These are phyloP conservation scores for Netelia fuscicornis DNA, from an alignment of 2,888 invertebrate genomes.

Conservation along the genomic window DNA sequence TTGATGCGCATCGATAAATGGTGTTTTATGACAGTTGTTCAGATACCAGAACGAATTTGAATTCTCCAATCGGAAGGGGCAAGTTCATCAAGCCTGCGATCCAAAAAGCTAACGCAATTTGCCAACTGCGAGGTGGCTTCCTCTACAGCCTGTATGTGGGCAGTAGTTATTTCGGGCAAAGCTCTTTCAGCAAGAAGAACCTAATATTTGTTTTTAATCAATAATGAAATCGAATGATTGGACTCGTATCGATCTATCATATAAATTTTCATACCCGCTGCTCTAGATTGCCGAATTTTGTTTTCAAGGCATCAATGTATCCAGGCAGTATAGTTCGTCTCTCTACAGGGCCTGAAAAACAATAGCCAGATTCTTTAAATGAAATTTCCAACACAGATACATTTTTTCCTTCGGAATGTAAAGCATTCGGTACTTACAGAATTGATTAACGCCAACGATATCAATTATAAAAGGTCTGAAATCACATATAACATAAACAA, in stretches of 20 bases:
- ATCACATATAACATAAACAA: slow-evolving; percentile 61
- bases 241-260: neutral
- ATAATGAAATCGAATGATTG: slow-evolving; percentile 4
- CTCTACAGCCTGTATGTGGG: slow-evolving; percentile 85
- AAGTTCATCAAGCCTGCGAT: slow-evolving; percentile 85
- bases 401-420: neutral
- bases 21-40: slow-evolving; percentile 22
- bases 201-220: slow-evolving; percentile 61
- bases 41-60: slow-evolving; percentile 75
- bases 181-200: slow-evolving; percentile 80
- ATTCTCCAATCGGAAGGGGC: slow-evolving; percentile 84
- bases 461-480: slow-evolving; percentile 84
- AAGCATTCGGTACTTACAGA: slow-evolving; percentile 80
- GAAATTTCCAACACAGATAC: neutral
- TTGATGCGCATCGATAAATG: slow-evolving; percentile 9
- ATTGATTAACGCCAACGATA: slow-evolving; percentile 84
- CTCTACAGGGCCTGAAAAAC: slow-evolving; percentile 76
- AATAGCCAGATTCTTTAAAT: slow-evolving; percentile 74
- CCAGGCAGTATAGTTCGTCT: slow-evolving; percentile 83
- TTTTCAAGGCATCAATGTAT: slow-evolving; percentile 85
- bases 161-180: slow-evolving; percentile 84
- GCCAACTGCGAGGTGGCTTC: slow-evolving; percentile 84
- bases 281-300: slow-evolving; percentile 85
- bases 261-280: slow-evolving; percentile 80
- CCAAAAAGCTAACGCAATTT: slow-evolving; percentile 85